These are phyloP conservation scores for Syngnathus floridae DNA, from an alignment of 2,113 vertebrate species.

Conservation along the genomic window DNA sequence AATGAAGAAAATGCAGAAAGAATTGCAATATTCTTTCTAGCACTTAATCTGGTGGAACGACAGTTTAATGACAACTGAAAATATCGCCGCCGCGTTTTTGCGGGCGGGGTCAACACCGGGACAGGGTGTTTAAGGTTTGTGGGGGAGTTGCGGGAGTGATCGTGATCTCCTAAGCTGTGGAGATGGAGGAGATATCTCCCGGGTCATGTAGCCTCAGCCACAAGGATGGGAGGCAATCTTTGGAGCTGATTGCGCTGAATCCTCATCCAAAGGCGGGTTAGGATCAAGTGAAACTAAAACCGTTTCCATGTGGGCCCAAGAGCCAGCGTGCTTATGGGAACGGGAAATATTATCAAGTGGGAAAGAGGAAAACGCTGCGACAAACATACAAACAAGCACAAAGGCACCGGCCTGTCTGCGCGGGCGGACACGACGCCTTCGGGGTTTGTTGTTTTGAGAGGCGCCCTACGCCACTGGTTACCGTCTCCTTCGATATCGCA, in stretches of 20 bases:
- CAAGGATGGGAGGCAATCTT: conserved; percentile 68
- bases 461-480: conserved; percentile 44
- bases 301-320: conserved; percentile 47
- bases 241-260: conserved; percentile 61
- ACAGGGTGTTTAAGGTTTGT: conserved; percentile 11
- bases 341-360: conserved; percentile 18
- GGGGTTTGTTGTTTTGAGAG: conserved; percentile 59
- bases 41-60: background rate
- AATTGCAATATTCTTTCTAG: background rate
- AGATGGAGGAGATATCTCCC: conserved; percentile 62
- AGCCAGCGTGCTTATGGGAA: background rate
- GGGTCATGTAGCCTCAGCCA: conserved; percentile 47
- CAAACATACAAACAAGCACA: conserved; percentile 54
- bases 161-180: conserved; percentile 56
- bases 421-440: conserved; percentile 32
- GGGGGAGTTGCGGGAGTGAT: conserved; percentile 46
- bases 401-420: conserved; percentile 60
- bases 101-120: conserved; percentile 34
- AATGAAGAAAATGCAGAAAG: background rate
- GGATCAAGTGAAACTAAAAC: conserved; percentile 42
- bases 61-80: background rate
- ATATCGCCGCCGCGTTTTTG: conserved; percentile 3
- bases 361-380: conserved; percentile 18
- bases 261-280: conserved; percentile 42
- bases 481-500: background rate